phyloP scores from a whole-genome alignment of 2,888 invertebrate genomes.

The Drosophila phalerata region DNA sequence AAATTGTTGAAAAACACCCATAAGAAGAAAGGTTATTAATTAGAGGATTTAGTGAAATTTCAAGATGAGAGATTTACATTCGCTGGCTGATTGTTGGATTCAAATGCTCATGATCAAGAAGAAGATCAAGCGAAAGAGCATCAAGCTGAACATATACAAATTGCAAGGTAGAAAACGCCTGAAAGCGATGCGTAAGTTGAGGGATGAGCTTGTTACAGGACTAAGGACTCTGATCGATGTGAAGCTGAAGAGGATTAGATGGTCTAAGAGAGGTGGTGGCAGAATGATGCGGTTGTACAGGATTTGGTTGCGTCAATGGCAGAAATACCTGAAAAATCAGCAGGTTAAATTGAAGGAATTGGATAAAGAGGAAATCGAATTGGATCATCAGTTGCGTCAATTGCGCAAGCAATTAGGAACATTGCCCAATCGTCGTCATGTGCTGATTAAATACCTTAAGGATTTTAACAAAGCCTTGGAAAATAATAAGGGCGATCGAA shows the following conservation, averaged over 20 bases:
- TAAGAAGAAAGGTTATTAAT: background rate
- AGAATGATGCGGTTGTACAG: slow-evolving; percentile 19
- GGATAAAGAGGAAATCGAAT: slow-evolving; percentile 4
- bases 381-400: slow-evolving; percentile 2
- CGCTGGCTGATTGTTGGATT: slow-evolving; percentile 12
- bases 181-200: slow-evolving; percentile 21
- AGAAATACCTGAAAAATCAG: slow-evolving; percentile 18
- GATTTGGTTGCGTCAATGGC: slow-evolving; percentile 36
- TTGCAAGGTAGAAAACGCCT: slow-evolving; percentile 8
- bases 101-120: slow-evolving; percentile 28
- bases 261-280: background rate
- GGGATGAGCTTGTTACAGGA: slow-evolving; percentile 18
- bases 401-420: slow-evolving; percentile 36
- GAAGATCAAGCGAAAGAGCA: slow-evolving; percentile 30
- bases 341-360: slow-evolving; percentile 11
- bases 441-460: background rate
- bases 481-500: background rate
- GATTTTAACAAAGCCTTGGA: slow-evolving; percentile 3
- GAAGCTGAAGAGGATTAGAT: background rate
- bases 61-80: slow-evolving; percentile 22
- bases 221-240: slow-evolving; percentile 18
- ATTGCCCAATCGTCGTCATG: slow-evolving; percentile 6
- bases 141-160: slow-evolving; percentile 19
- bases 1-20: background rate
- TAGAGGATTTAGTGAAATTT: background rate